These are phyloP conservation scores for Apodemus sylvaticus DNA, from an alignment of 2,113 vertebrate genomes.

Conservation along the genomic window DNA sequence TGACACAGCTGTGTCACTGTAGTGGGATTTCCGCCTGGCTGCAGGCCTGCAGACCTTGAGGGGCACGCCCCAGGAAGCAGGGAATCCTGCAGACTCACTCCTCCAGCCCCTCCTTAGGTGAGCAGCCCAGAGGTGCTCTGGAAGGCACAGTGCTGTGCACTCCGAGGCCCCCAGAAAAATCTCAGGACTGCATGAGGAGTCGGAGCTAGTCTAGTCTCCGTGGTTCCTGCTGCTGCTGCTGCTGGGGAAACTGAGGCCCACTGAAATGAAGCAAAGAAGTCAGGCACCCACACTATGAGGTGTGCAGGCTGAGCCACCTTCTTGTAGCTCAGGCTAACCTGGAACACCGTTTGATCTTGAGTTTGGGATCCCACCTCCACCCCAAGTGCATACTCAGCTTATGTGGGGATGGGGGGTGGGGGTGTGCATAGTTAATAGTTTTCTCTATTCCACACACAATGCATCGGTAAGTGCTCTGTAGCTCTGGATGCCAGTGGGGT, in stretches of 20 bases:
- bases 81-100: fast-evolving
- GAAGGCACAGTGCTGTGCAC: not conserved
- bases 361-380: not conserved
- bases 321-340: not conserved
- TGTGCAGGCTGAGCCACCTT: not conserved
- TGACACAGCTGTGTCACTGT: not conserved
- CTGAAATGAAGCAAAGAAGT: not conserved
- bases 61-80: fast-evolving
- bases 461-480: too few species aligned
- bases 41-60: fast-evolving
- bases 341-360: not conserved
- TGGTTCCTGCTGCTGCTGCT: not conserved
- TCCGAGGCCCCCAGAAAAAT: not conserved
- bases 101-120: not conserved
- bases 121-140: not conserved
- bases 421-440: not conserved
- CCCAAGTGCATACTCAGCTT: not conserved
- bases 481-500: not conserved
- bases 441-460: not conserved
- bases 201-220: not conserved
- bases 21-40: not conserved
- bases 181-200: not conserved
- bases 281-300: too few species aligned
- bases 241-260: not conserved
- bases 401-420: not conserved